Conservation (phyloP, 64 coral and sea anemone species). For the Stichodactyla mertensii region DNA sequence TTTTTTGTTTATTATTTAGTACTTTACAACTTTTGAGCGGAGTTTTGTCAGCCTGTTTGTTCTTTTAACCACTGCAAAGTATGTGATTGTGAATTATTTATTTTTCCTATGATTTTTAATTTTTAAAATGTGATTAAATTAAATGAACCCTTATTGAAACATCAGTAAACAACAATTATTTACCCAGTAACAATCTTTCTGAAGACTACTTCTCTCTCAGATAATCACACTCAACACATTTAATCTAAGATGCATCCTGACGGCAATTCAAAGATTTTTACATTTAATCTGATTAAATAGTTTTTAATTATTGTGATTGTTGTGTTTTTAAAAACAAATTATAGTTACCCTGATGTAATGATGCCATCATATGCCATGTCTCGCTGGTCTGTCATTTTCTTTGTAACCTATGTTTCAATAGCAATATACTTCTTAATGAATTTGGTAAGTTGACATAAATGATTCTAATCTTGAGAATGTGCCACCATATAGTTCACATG, state of each 20-base stretch:
- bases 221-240: too few species aligned
- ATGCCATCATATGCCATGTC: slow-evolving; percentile 79
- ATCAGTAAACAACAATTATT: too few species aligned
- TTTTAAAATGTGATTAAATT: too few species aligned
- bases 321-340: not conserved
- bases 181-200: too few species aligned
- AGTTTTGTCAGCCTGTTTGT: slow-evolving; percentile 98
- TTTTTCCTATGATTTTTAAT: too few species aligned
- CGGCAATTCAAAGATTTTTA: too few species aligned
- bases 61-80: slow-evolving; percentile 97
- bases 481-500: not conserved
- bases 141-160: too few species aligned
- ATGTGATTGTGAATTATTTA: slow-evolving; percentile 20
- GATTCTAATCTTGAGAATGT: not conserved
- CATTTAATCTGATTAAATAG: too few species aligned
- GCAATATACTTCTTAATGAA: slow-evolving; percentile 97
- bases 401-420: slow-evolving; percentile 74
- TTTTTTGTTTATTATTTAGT: slow-evolving; percentile 44
- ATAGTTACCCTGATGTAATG: slow-evolving; percentile 99
- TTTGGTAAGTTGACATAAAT: slow-evolving; percentile 53
- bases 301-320: too few species aligned
- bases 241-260: too few species aligned
- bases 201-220: too few species aligned
- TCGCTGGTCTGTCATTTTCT: slow-evolving; percentile 80
- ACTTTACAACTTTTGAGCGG: slow-evolving; percentile 65